Evolutionary conservation across 2,797 vertebrate species (phyloP).

Genomic region (Falco berigora): DNA sequence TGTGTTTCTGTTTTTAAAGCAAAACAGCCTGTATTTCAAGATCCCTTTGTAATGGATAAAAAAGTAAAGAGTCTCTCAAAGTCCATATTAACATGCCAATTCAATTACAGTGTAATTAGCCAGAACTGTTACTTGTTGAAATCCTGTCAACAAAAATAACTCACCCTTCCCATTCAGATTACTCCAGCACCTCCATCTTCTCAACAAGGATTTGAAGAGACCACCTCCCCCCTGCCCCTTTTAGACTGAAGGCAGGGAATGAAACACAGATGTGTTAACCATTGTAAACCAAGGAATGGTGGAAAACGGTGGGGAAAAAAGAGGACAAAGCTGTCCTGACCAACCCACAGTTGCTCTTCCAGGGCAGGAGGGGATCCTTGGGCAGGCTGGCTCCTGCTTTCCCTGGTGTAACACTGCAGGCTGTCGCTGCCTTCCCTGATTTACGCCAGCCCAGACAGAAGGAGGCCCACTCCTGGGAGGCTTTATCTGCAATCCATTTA

Average conservation of each 20-base stretch:
- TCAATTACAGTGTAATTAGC: conserved; percentile 21
- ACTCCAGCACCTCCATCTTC: neutral
- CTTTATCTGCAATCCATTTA: conserved; percentile 45
- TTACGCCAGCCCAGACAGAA: neutral
- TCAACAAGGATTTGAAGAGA: neutral
- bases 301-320: neutral
- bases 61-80: neutral
- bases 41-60: neutral
- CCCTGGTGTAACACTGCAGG: neutral
- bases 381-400: neutral
- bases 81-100: neutral
- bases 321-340: neutral
- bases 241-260: neutral
- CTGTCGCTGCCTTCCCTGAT: neutral
- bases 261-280: neutral
- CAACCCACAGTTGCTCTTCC: fast-evolving
- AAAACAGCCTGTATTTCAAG: neutral
- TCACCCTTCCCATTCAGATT: neutral
- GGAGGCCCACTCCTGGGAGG: conserved; percentile 18
- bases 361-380: neutral
- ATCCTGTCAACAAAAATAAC: conserved; percentile 30
- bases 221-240: neutral
- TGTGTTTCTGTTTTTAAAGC: conserved; percentile 14
- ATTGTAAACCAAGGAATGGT: neutral
- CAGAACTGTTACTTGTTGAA: conserved; percentile 35